Evolutionary conservation across 2,797 vertebrate species (phyloP).

Genomic region (Xenopus petersii): DNA sequence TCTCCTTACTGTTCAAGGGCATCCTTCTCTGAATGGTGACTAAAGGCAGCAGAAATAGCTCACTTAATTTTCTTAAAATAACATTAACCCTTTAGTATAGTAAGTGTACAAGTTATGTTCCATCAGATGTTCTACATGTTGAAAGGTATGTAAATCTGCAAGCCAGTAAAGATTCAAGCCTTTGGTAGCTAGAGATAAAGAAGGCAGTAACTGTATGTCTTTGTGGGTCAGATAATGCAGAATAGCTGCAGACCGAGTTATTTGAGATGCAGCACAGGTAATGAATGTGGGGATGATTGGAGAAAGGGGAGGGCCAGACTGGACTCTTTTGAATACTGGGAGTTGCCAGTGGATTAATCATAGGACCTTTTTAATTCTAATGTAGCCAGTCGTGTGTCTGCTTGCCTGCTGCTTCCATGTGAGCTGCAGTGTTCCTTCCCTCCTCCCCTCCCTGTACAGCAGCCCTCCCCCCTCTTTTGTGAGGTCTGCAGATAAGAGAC

Average conservation of each 20-base stretch:
- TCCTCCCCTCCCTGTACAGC: constrained; percentile 24
- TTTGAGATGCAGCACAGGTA: constrained; percentile 44
- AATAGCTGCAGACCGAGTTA: constrained; percentile 40
- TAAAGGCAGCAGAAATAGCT: too few relatives aligned
- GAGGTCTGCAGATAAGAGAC: constrained; percentile 47
- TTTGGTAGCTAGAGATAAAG: neutral
- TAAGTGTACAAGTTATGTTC: too few relatives aligned
- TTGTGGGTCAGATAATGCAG: constrained; percentile 27
- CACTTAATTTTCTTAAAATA: too few relatives aligned
- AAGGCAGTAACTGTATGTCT: neutral
- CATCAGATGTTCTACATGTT: too few relatives aligned
- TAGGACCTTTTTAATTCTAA: constrained; percentile 23
- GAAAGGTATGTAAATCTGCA: too few relatives aligned
- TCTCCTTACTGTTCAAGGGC: too few relatives aligned
- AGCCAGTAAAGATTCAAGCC: too few relatives aligned
- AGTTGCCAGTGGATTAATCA: constrained; percentile 25
- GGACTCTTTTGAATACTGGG: neutral
- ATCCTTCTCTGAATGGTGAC: too few relatives aligned
- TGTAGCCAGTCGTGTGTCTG: constrained; percentile 29
- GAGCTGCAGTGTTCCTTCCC: constrained; percentile 32
- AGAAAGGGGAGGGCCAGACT: constrained; percentile 1
- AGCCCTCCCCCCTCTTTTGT: constrained; percentile 43
- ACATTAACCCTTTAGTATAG: too few relatives aligned
- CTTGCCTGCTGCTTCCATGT: constrained; percentile 38
- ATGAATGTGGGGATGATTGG: constrained; percentile 1